Evolutionary conservation across 2,113 vertebrate species (phyloP), one percentile per base, ranked within the genome.

Genomic region (Dicrurus megarhynchus): DNA sequence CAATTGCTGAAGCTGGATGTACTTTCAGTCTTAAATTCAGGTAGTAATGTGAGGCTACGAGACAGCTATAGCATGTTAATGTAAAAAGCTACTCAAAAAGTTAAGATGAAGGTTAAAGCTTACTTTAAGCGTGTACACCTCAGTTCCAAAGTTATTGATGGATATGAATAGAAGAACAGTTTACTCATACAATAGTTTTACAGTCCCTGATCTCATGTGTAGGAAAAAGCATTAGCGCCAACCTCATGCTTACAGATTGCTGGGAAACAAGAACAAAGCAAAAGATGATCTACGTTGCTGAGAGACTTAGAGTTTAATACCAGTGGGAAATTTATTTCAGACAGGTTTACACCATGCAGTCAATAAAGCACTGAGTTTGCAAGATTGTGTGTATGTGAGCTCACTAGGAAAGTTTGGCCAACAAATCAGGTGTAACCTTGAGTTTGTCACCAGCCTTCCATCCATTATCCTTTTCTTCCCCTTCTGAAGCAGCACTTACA

Each of bases 11-110:
- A 90, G 79, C 57, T 92, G 59, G 59, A 74, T 67, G 71, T 83
- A 78, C 59, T 86, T 97, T 70, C 44, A 77, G 59, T 33, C 79
- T 91, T 93, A 94, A 95, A 94, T 96, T 71, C 75, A 86, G 63
- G 67, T 55, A 63, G 27, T 63, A 82, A 80, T 77, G 37, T 18
- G 50, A 84, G 65, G 20, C 52, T 24, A 44, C 9, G 44, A 88
- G 68, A 84, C 75, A 95, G 64, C 30, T 80, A 33, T 28, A 81
- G 90, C 85, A 96, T 86, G 30, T 63, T 94, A 95, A 96, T 94
- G 27, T 16, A 70, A 77, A 83, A 90, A 86, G 47, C 75, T 85
- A 76, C 85, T 92, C 60, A 67, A 63, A 85, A 94, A 93, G 82
- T 88, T 93, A 90, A 86, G 46, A 88, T 59, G 78, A 91, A 91